Percentiles rank a stretch among this genome's conserved stretches.
phyloP scores from a whole-genome alignment of 2,888 invertebrate species.

The Oscheius sp. region DNA sequence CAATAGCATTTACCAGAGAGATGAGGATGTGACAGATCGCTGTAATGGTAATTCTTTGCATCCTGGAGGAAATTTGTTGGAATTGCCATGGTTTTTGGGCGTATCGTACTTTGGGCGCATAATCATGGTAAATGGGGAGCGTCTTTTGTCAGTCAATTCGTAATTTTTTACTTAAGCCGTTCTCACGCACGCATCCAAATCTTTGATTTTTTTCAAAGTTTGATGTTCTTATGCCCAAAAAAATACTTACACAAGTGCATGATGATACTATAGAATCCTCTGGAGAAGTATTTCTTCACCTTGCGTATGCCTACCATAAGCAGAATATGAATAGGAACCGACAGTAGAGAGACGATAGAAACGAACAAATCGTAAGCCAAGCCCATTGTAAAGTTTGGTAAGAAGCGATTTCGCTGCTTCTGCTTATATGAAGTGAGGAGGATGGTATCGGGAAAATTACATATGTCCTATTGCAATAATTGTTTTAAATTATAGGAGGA shows the following conservation, averaged over 20 bases:
- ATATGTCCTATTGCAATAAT: too few relatives aligned
- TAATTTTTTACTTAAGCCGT: too few relatives aligned
- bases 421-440: background rate
- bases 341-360: background rate
- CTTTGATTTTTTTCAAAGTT: too few relatives aligned
- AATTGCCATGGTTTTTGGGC: too few relatives aligned
- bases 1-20: background rate
- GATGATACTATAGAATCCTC: constrained; percentile 6
- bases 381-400: background rate
- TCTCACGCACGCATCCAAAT: too few relatives aligned
- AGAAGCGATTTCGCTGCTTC: background rate
- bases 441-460: too few relatives aligned
- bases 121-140: too few relatives aligned
- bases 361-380: background rate
- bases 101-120: too few relatives aligned
- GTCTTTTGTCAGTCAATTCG: too few relatives aligned
- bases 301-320: background rate
- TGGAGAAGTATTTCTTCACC: background rate
- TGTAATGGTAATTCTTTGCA: too few relatives aligned
- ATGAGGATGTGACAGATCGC: constrained; percentile 1
- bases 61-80: too few relatives aligned
- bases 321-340: constrained; percentile 12
- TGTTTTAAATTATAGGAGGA: too few relatives aligned
- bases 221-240: background rate
- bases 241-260: constrained; percentile 23